Evolutionary conservation across 1,140 invertebrate species (phyloP).

Genomic region (Drosophila novamexicana): DNA sequence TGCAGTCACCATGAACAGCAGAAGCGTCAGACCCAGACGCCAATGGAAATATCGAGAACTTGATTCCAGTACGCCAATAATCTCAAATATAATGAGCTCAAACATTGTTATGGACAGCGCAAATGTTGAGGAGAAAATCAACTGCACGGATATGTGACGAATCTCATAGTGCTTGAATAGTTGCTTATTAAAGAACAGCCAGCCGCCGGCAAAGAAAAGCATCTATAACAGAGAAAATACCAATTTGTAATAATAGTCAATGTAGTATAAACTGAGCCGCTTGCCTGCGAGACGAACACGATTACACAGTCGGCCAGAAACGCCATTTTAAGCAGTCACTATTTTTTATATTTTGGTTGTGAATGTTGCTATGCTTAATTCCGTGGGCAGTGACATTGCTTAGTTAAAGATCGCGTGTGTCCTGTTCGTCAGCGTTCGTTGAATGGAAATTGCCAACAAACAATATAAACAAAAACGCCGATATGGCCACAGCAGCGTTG

Average conservation of each 20-base stretch:
- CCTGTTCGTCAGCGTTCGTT: constrained; percentile 5
- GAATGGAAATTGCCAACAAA: constrained; percentile 49
- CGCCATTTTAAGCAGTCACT: constrained; percentile 85
- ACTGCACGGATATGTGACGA: constrained; percentile 95
- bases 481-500: constrained; percentile 25
- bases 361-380: constrained; percentile 25
- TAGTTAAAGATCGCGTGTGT: constrained; percentile 21
- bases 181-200: constrained; percentile 99
- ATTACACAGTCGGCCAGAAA: constrained; percentile 89
- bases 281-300: constrained; percentile 89
- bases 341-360: constrained; percentile 23
- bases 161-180: constrained; percentile 99
- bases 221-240: constrained; percentile 86
- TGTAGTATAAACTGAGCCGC: constrained; percentile 21
- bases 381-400: constrained; percentile 53
- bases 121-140: constrained; percentile 99
- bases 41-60: constrained; percentile 98
- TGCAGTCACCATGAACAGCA: constrained; percentile 97
- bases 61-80: constrained; percentile 95
- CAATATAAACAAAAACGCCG: constrained; percentile 53
- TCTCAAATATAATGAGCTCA: constrained; percentile 99
- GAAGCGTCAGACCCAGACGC: constrained; percentile 95
- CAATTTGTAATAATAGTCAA: background rate
- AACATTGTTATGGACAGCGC: constrained; percentile 99
- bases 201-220: constrained; percentile 97